These are phyloP conservation scores for Falco cherrug DNA, from an alignment of 2,797 vertebrate genomes.

Conservation along the genomic window DNA sequence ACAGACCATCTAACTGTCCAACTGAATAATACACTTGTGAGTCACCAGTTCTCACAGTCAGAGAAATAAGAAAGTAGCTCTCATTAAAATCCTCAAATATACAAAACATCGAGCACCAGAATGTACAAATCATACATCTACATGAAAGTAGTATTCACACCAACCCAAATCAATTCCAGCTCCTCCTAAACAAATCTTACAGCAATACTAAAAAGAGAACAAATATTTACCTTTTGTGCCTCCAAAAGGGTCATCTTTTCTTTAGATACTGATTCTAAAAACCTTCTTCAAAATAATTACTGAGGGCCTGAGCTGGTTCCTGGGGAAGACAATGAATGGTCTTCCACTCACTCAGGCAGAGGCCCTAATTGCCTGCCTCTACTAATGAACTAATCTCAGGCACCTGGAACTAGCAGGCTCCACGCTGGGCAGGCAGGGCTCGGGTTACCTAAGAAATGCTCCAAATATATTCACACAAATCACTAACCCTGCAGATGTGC, in stretches of 20 bases:
- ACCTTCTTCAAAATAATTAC: background rate
- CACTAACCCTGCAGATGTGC: slow-evolving; percentile 58
- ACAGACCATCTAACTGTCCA: background rate
- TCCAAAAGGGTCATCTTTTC: background rate
- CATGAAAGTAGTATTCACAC: background rate
- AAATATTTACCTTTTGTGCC: background rate
- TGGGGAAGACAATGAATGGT: background rate
- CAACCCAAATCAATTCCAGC: background rate
- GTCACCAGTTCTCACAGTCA: background rate
- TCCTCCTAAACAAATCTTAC: background rate
- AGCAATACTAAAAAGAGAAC: background rate
- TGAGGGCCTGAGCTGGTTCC: background rate
- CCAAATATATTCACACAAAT: slow-evolving; percentile 49
- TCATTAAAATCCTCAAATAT: background rate
- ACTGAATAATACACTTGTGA: background rate
- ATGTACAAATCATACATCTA: background rate
- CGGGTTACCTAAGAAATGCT: slow-evolving; percentile 52
- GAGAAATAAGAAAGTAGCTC: background rate
- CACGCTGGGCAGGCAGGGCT: slow-evolving; percentile 27
- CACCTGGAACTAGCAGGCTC: slow-evolving; percentile 65
- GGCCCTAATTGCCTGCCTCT: slow-evolving; percentile 55
- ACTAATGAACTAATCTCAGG: slow-evolving; percentile 68
- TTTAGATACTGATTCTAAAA: background rate
- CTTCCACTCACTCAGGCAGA: background rate
- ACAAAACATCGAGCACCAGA: background rate